Conservation (phyloP, 2,797 vertebrate species). For the Myotis vivesi region DNA sequence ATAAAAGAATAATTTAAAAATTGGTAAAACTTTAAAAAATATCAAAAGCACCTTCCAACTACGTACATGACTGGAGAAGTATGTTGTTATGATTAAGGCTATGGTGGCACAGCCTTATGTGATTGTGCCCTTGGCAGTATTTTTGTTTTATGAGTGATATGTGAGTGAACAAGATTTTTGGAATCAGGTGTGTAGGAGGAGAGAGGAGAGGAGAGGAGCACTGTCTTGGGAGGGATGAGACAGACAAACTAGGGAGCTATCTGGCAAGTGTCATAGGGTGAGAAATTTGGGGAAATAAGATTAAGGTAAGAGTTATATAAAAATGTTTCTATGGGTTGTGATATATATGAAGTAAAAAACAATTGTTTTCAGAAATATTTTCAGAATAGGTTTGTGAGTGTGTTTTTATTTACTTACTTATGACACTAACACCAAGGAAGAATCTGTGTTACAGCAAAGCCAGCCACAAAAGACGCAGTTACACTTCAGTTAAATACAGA, state of each 20-base stretch:
- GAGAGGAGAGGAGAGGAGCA: not conserved
- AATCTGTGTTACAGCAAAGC: not conserved
- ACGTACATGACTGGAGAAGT: not conserved
- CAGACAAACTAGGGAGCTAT: not conserved
- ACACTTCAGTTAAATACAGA: not conserved
- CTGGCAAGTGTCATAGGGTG: not conserved
- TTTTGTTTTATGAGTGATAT: not conserved
- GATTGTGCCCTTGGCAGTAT: no score
- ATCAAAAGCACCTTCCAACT: not conserved
- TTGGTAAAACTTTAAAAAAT: not conserved
- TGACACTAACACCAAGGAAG: not conserved
- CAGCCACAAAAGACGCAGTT: not conserved
- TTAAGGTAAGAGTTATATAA: not conserved
- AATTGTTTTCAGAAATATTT: not conserved
- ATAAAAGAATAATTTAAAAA: not conserved
- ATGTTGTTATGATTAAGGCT: not conserved
- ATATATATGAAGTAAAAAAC: not conserved
- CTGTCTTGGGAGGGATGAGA: not conserved
- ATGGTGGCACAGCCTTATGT: not conserved
- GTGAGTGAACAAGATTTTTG: not conserved
- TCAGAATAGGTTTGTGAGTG: not conserved
- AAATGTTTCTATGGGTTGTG: not conserved
- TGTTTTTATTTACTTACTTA: not conserved
- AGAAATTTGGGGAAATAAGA: not conserved
- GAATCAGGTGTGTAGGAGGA: accelerated